phyloP scores from a whole-genome alignment of 2,888 invertebrate genomes.

The Baronia brevicornis region DNA sequence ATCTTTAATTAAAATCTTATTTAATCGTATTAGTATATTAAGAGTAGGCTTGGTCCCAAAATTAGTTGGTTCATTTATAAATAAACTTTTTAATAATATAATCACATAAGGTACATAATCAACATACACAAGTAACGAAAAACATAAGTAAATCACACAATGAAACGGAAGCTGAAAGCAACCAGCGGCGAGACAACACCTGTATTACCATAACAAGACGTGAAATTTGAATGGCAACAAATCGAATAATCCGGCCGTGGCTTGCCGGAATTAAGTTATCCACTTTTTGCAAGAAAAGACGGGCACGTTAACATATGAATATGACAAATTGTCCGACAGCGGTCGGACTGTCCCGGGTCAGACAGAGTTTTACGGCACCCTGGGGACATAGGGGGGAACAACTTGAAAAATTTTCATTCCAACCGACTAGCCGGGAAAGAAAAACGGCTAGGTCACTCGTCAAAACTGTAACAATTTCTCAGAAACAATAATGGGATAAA shows the following conservation, averaged over 20 bases:
- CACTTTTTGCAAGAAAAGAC: conserved; percentile 75
- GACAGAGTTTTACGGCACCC: conserved; percentile 72
- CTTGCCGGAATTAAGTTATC: conserved; percentile 67
- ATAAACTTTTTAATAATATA: too few relatives aligned
- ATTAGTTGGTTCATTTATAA: too few relatives aligned
- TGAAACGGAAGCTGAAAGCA: conserved; percentile 26
- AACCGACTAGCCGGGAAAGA: conserved; percentile 56
- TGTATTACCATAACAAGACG: conserved; percentile 73
- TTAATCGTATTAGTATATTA: too few relatives aligned
- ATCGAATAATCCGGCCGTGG: conserved; percentile 62
- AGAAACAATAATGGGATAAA: conserved; percentile 73
- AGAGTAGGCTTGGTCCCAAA: too few relatives aligned
- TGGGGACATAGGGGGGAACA: conserved; percentile 58
- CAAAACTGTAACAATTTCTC: conserved; percentile 76
- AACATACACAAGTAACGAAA: not conserved
- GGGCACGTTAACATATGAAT: conserved; percentile 75
- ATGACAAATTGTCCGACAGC: conserved; percentile 73
- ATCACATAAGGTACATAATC: too few relatives aligned
- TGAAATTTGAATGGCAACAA: conserved; percentile 72
- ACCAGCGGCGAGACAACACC: conserved; percentile 62
- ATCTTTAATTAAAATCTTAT: too few relatives aligned
- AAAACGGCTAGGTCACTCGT: conserved; percentile 72
- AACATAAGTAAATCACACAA: conserved; percentile 2
- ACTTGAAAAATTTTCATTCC: conserved; percentile 76
- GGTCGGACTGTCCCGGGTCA: conserved; percentile 57